Base-by-base conservation (phyloP, 2,888 invertebrate genomes). In the Neoitamus cyanurus region DNA sequence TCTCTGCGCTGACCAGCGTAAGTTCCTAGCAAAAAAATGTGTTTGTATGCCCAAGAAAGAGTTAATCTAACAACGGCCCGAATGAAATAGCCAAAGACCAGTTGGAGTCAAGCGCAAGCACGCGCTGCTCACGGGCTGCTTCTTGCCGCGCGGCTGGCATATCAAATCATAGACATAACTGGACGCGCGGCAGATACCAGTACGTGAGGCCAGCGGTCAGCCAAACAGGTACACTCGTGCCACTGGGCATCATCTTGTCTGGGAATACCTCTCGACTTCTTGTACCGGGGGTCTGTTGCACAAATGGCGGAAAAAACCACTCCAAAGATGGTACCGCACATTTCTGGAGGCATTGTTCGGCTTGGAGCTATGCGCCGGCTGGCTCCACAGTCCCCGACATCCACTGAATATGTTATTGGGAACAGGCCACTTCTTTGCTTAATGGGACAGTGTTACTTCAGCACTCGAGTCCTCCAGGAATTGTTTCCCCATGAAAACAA, bases 271-370 rank as follows among this genome's bases (percentile, higher is more conserved):
- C 42, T 3, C 77, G 25, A 77, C 28, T 28, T 77, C 30, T 70
- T 70, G 30, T 2, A 13, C 37, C 15, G 15, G 37, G 13, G 42
- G 20, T 37, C 31, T 15, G 37, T 13, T 20, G 73, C 3, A 31
- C 36, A 36, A 28, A 25, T 20, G 75, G 20, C 28, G 25, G 6
- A 77, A 46, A 42, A 46, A 42, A 42, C 25, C 13, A 2, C 77
- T n/a, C 77, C 77, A 77, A 46, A 77, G 77, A 77, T 77, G 77
- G 77, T 77, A 46, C 77, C 77, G 77, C 77, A 77, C 77, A 77
- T n/a, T 77, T 42, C 36, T 25, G 25, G 31, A 28, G 5, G 20
- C 36, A 25, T 58, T 58, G 58, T 58, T 58, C 25, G 20, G 58
- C 2, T 4, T 9, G 15, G 2, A 58, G 58, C 58, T 58, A 58